Evolutionary conservation across 2,888 invertebrate genomes (phyloP), one percentile per base, ranked within the genome.

Genomic region (Leptinotarsa haldemani): DNA sequence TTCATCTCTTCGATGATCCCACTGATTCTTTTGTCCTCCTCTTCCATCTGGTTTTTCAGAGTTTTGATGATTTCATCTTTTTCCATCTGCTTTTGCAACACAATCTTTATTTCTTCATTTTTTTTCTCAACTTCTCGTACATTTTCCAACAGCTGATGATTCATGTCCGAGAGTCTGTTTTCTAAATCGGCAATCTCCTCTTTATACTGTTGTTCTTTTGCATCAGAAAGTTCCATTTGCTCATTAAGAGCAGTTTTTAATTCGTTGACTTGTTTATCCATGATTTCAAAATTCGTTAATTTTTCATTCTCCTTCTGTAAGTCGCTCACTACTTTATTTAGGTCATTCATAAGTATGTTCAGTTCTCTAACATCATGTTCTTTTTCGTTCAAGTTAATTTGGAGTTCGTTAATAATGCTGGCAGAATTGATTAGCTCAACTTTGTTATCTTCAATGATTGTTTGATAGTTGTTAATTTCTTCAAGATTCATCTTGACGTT

Each of bases 221-320:
- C 88, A 81, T 89, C 88, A 3, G 90, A 84, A 76, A 90, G 86
- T 75, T 90, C 88, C 46, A 88, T 87, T 82, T 90, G 90, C 80
- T 89, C 89, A 72, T 89, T 88, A 5, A 91, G 87, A 15, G 89
- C 86, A 76, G 88, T 87, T 83, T 91, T 90, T 20, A 91, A 82
- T 83, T 90, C 90, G 22, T 89, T 88, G 12, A 91, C 87, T 87
- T 91, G 90, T 71, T 89, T 88, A 7, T 89, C 87, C 83, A 90
- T 89, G 72, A 89, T 87, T 3, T 89, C 87, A 82, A 90, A 80
- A 70, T 79, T 75, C 46, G 40, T 66, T 72, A 88, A 88, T 75
- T 87, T 89, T 71, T 85, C 85, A 81, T 90, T 88, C 83, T 89
- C 89, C 65, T 86, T 87, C 82, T 90, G 90, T 82, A 90, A 89